Evolutionary conservation across 2,113 vertebrate species (phyloP).

Genomic region (Cyanoderma ruficeps): DNA sequence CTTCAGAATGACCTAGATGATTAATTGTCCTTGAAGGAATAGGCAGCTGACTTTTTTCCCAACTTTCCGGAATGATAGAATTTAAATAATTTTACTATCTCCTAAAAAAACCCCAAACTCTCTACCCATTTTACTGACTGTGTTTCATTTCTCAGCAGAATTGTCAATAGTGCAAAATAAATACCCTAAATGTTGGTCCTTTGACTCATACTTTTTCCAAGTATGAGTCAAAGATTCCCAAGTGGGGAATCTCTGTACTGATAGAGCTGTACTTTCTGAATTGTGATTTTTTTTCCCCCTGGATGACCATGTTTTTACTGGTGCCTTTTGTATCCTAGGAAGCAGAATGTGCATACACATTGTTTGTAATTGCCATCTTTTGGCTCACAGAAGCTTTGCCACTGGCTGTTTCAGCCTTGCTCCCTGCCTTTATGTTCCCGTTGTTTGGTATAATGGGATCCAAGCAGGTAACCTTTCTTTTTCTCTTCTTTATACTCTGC

Average conservation of each 20-base stretch:
- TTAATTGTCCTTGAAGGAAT: background rate
- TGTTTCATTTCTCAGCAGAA: background rate
- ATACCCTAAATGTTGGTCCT: background rate
- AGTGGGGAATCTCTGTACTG: background rate
- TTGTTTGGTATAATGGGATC: constrained; percentile 87
- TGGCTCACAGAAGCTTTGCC: constrained; percentile 90
- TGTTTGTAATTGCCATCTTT: constrained; percentile 85
- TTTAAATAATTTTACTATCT: background rate
- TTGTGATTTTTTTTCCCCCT: background rate
- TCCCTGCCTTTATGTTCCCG: constrained; percentile 89
- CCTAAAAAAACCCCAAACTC: background rate
- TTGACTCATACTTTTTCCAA: background rate
- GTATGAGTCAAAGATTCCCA: too few species aligned
- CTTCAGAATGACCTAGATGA: background rate
- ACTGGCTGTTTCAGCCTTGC: constrained; percentile 84
- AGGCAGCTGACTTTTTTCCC: background rate
- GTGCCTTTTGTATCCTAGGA: constrained; percentile 73
- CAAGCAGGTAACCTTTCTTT: constrained; percentile 71
- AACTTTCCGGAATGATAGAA: background rate
- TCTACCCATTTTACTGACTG: background rate
- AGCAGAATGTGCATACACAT: constrained; percentile 85
- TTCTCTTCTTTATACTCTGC: background rate
- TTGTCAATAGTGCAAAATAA: background rate
- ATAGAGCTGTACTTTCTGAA: background rate
- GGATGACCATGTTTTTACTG: background rate